Evolutionary conservation across 2,113 vertebrate species (phyloP).

Genomic region (Phainopepla nitens): DNA sequence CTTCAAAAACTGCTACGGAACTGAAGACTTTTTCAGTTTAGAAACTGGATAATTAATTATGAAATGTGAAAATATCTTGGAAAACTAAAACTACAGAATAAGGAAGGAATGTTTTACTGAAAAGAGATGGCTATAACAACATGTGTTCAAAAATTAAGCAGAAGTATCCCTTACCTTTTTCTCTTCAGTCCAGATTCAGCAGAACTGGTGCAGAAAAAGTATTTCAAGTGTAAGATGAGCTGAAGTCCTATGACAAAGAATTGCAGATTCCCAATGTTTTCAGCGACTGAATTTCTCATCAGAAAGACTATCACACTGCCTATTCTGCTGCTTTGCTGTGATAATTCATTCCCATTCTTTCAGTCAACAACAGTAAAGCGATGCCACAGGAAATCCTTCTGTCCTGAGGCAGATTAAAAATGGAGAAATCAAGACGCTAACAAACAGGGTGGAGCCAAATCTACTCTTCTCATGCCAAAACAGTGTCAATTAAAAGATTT

Average conservation of each 20-base stretch:
- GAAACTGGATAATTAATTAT: background rate
- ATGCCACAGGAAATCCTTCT: background rate
- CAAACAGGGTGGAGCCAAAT: background rate
- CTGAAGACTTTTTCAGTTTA: background rate
- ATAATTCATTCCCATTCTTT: background rate
- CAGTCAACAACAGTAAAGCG: background rate
- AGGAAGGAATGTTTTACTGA: background rate
- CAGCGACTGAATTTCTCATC: background rate
- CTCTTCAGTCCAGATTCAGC: background rate
- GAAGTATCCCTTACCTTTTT: conserved; percentile 18
- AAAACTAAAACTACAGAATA: background rate
- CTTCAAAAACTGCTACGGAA: background rate
- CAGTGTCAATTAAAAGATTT: background rate
- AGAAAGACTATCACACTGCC: background rate
- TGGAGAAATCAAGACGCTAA: background rate
- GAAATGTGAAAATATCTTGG: background rate
- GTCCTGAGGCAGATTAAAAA: background rate
- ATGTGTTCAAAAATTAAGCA: background rate
- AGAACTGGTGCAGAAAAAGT: background rate
- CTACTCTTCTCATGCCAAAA: background rate
- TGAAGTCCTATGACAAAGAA: background rate
- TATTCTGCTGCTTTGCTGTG: background rate
- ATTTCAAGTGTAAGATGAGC: background rate
- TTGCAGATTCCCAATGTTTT: background rate
- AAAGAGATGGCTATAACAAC: background rate